Conservation (phyloP, 2,113 vertebrate species). For the Mola mola region DNA sequence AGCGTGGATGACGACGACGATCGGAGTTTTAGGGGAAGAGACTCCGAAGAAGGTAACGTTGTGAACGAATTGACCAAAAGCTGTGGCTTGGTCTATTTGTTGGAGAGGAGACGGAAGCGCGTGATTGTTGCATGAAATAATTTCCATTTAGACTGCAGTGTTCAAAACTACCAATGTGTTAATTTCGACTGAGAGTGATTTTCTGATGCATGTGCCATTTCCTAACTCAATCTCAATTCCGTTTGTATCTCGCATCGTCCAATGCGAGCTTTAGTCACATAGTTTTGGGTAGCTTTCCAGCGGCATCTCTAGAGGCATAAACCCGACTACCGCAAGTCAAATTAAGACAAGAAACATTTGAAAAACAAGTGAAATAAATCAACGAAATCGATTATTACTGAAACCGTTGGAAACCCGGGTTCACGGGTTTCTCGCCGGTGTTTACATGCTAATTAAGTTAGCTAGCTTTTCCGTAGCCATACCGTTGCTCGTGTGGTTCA, state of each 20-base stretch:
- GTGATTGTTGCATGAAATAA: neutral
- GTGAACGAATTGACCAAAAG: slow-evolving; percentile 14
- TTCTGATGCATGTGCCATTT: no score
- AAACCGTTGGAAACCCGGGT: no score
- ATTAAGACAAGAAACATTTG: no score
- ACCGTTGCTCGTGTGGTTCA: neutral
- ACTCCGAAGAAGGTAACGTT: slow-evolving; percentile 90
- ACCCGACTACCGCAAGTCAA: no score
- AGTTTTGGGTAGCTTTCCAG: slow-evolving; percentile 39
- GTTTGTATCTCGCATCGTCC: no score
- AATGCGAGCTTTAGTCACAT: slow-evolving; percentile 1
- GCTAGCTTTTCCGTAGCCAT: neutral
- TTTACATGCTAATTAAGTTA: slow-evolving; percentile 23
- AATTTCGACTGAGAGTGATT: neutral
- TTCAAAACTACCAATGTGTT: neutral
- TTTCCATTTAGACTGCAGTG: neutral
- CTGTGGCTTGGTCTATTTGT: slow-evolving; percentile 56
- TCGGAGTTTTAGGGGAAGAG: slow-evolving; percentile 91
- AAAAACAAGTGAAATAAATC: no score
- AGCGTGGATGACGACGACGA: slow-evolving; percentile 95
- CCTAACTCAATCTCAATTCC: no score
- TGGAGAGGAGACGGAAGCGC: slow-evolving; percentile 47
- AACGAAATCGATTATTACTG: no score
- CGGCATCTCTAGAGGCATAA: no score
- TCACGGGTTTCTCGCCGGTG: no score